A percentile compares a stretch with the other conserved stretches of the same genome.
Evolutionary conservation across 2,113 vertebrate species (phyloP).

Genomic region (Coracopsis vasa): DNA sequence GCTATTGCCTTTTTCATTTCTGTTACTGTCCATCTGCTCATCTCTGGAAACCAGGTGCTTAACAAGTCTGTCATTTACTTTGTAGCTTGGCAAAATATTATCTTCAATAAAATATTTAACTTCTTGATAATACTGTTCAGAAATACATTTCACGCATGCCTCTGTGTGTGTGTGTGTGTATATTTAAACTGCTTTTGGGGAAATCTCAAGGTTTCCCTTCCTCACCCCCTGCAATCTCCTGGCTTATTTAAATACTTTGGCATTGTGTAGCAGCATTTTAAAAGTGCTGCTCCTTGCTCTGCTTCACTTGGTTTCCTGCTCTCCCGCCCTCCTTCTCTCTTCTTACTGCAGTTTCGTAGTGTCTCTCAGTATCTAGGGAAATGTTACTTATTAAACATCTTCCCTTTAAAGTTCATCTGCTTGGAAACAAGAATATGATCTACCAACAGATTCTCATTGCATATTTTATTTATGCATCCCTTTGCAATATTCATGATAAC

Average conservation of each 20-base stretch:
- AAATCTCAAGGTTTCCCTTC: background rate
- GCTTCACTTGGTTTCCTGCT: background rate
- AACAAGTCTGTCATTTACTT: background rate
- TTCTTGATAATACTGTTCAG: background rate
- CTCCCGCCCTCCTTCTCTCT: background rate
- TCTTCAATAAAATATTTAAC: too few species aligned
- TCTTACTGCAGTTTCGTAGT: background rate
- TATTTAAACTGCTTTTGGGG: background rate
- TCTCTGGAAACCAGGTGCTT: background rate
- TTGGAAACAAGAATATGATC: background rate
- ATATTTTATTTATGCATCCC: background rate
- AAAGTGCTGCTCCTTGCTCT: background rate
- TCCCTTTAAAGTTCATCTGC: background rate
- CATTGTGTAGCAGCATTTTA: background rate
- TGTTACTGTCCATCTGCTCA: conserved; percentile 10
- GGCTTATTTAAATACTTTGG: background rate
- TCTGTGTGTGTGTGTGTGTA: background rate
- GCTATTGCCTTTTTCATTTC: background rate
- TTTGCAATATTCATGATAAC: background rate
- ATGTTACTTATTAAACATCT: background rate
- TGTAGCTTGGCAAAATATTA: background rate
- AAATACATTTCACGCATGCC: background rate
- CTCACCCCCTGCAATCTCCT: background rate
- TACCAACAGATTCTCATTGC: background rate
- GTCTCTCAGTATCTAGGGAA: background rate